Conservation (phyloP, 2,888 invertebrate genomes). For the Gastracanthus pulcherrimus region DNA sequence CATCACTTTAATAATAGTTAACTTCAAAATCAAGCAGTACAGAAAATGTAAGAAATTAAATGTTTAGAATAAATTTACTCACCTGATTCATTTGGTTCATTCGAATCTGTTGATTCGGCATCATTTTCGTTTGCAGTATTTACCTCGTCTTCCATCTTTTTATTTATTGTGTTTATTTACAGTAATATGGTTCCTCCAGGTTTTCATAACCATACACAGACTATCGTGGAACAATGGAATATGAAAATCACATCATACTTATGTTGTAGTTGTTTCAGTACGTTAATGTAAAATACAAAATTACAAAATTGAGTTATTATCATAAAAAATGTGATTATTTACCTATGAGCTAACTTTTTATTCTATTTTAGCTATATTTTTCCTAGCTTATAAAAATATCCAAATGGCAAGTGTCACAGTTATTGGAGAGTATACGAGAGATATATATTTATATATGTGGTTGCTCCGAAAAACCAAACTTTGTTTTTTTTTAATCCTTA, state of each 20-base stretch:
- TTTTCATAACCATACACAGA: background rate
- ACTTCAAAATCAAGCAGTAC: background rate
- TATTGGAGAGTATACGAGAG: too few species aligned
- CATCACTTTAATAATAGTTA: background rate
- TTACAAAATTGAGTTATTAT: too few species aligned
- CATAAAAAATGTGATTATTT: background rate
- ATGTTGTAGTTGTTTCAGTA: too few species aligned
- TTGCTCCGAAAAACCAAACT: too few species aligned
- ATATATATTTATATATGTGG: too few species aligned
- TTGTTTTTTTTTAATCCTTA: too few species aligned
- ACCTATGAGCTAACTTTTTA: background rate
- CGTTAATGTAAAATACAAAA: too few species aligned
- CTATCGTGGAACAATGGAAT: background rate
- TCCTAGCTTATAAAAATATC: background rate
- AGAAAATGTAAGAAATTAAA: background rate
- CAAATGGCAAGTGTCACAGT: background rate
- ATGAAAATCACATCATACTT: background rate
- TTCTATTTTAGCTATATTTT: background rate
- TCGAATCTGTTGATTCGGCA: constrained; percentile 26
- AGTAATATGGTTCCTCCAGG: background rate
- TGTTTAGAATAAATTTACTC: background rate
- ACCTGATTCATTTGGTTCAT: constrained; percentile 34
- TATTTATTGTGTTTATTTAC: background rate
- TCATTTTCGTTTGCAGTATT: constrained; percentile 43
- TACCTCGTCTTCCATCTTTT: constrained; percentile 54